Conservation (phyloP, 2,113 vertebrate species). For the Erpornis zantholeuca region DNA sequence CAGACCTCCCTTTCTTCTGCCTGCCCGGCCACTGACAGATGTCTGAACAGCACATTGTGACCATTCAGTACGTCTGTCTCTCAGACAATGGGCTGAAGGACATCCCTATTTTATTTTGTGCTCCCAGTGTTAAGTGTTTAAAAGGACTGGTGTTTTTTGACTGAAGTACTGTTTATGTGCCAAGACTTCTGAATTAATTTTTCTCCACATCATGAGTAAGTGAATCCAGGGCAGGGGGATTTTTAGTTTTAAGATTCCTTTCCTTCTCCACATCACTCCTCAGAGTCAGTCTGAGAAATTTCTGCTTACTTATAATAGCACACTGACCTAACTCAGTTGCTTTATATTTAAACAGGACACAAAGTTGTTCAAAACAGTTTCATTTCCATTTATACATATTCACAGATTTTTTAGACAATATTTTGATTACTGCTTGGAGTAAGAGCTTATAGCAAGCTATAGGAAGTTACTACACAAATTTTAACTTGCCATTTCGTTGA, state of each 20-base stretch:
- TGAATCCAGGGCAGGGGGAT: background rate
- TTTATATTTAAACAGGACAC: background rate
- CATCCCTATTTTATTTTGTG: background rate
- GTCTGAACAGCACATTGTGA: background rate
- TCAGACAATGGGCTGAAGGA: background rate
- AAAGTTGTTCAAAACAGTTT: background rate
- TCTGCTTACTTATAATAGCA: background rate
- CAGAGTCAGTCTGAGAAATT: background rate
- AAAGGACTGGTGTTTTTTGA: background rate
- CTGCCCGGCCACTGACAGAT: background rate
- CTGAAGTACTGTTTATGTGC: background rate
- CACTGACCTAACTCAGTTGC: background rate
- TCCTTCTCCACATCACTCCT: background rate
- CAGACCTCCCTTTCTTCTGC: background rate
- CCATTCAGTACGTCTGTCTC: background rate
- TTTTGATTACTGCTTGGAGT: background rate
- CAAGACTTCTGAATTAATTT: background rate
- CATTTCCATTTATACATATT: background rate
- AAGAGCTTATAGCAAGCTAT: background rate
- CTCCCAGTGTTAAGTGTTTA: background rate
- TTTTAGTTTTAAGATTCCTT: background rate
- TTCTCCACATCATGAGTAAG: background rate
- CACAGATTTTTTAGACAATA: background rate
- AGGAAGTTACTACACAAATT: background rate
- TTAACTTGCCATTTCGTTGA: conserved; percentile 94